Evolutionary conservation across 2,888 invertebrate species (phyloP), one percentile per base, ranked within the genome.

Genomic region (Leptinotarsa peninsularis): DNA sequence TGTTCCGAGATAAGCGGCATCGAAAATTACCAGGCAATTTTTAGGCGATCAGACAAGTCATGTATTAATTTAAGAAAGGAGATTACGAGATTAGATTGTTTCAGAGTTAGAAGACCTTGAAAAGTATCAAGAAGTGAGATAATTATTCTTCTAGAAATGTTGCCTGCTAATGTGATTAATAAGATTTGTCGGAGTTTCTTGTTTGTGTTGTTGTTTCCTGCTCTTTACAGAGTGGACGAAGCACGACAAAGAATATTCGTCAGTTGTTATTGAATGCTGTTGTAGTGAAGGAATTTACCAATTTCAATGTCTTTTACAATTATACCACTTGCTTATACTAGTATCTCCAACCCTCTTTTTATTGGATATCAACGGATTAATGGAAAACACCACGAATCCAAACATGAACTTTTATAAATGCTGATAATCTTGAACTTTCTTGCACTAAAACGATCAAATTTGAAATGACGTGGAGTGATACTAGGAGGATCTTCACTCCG

Each of bases 81-180:
- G 79, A 79, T 79, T 73, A 75, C 75, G 66, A 78, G 79, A 79
- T 79, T 79, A 79, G 79, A 79, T 79, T 79, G 79, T 79, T 74
- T 79, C 72, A 74, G 68, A 68, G 68, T 75, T 68, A 67, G 63
- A 71, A 71, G 77, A 77, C 77, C 77, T 77, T 77, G 77, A 77
- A 73, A 77, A 66, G 56, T 75, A 75, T 77, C 73, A 70, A 75
- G 77, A 75, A 77, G 74, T 71, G 69, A 77, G 75, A 74, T 76
- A 74, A 58, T 70, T 49, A 58, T 70, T 70, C 58, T 74, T 68
- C 54, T 71, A 66, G 72, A 58, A 63, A 69, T 69, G 71, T 71
- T 58, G 54, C 21, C 52, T 73, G 63, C 67, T 73, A 74, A 71
- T 74, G 76, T 58, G 71, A 74, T 76, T 76, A 76, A 71, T 73